These are phyloP conservation scores for Strix aluco DNA, from an alignment of 2,113 vertebrate species.

Conservation along the genomic window DNA sequence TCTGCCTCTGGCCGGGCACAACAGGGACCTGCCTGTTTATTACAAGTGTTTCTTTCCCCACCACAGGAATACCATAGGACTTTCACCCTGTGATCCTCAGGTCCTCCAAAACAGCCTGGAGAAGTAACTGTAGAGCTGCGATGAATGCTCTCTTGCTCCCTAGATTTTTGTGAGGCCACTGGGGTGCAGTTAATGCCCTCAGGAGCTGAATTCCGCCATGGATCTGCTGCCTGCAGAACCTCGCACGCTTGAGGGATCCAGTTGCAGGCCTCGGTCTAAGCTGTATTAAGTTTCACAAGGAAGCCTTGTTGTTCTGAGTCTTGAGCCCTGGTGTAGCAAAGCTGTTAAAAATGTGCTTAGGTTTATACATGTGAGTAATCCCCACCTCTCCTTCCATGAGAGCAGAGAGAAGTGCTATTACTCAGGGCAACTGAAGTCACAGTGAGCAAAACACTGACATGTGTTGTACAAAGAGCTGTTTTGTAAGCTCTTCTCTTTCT, in stretches of 20 bases:
- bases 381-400: not conserved
- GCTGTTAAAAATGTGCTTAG: not conserved
- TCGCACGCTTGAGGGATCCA: not conserved
- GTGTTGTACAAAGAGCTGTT: not conserved
- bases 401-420: not conserved
- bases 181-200: not conserved
- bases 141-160: not conserved
- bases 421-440: not conserved
- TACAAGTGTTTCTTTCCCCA: not conserved
- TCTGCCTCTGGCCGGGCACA: not conserved
- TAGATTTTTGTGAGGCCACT: not conserved
- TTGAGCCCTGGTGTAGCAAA: not conserved
- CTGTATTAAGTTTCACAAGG: not conserved
- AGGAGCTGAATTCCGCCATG: not conserved
- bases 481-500: not conserved
- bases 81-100: not conserved
- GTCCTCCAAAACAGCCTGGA: not conserved
- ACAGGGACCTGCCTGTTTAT: not conserved
- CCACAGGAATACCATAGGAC: not conserved
- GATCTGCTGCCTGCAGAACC: not conserved
- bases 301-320: not conserved
- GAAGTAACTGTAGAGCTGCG: not conserved
- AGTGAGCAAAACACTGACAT: not conserved
- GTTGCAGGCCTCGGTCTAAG: not conserved
- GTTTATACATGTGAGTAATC: not conserved